Conservation (phyloP, 2,113 vertebrate species). For the Catharus bicknelli region DNA sequence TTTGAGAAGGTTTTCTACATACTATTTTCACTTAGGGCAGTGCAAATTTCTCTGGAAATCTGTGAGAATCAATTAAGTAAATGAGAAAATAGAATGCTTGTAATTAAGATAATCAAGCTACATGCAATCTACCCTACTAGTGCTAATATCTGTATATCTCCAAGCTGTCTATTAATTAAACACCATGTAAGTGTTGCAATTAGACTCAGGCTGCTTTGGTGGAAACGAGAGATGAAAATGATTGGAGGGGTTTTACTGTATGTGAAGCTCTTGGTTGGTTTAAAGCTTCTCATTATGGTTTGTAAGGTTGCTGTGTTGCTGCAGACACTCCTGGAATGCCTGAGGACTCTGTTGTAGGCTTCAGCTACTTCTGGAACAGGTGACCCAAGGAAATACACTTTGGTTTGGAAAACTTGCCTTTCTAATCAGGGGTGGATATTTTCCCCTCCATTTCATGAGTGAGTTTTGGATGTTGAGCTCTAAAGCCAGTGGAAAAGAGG, state of each 20-base stretch:
- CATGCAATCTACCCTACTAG: constrained; percentile 62
- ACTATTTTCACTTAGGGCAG: constrained; percentile 54
- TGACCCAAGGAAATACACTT: background rate
- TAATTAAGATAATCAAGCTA: constrained; percentile 77
- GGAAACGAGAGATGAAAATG: constrained; percentile 10
- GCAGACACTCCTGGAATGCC: background rate
- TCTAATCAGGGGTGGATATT: background rate
- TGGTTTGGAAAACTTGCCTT: background rate
- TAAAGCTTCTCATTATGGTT: background rate
- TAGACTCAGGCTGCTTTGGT: constrained; percentile 54
- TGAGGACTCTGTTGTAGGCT: background rate
- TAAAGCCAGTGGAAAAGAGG: background rate
- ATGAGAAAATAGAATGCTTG: constrained; percentile 75
- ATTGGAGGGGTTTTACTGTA: constrained; percentile 29
- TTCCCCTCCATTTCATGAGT: background rate
- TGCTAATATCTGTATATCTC: constrained; percentile 69
- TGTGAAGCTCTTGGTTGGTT: constrained; percentile 24
- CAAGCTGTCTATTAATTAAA: constrained; percentile 78
- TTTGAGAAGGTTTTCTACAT: background rate
- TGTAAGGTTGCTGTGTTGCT: background rate
- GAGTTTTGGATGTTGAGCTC: background rate
- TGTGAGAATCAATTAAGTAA: constrained; percentile 78
- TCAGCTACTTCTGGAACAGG: background rate
- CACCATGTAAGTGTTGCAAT: constrained; percentile 69
- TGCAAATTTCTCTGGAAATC: constrained; percentile 64